A percentile compares a stretch with the other conserved stretches of the same genome.
Evolutionary conservation across 2,113 vertebrate genomes (phyloP).

Genomic region (Salvelinus namaycush): DNA sequence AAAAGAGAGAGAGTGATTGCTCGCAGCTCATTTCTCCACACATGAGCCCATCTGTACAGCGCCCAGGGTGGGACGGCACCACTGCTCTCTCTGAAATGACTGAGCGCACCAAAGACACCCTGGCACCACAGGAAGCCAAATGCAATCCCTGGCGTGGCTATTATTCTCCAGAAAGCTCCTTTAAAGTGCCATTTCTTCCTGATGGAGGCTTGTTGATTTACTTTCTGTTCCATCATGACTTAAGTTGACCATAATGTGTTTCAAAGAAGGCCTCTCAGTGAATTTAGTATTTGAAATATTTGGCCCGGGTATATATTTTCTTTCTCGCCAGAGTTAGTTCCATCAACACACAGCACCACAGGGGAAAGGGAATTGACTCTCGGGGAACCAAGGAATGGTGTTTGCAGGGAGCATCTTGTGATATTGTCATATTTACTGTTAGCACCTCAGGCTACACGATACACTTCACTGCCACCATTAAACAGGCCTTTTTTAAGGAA

Average conservation of each 20-base stretch:
- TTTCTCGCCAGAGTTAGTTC: conserved; percentile 45
- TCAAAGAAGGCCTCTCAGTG: conserved; percentile 44
- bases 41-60: conserved; percentile 79
- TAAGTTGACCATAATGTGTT: conserved; percentile 71
- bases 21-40: conserved; percentile 79
- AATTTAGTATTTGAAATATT: conserved; percentile 51
- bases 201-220: conserved; percentile 71
- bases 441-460: conserved; percentile 77
- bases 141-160: conserved; percentile 73
- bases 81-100: conserved; percentile 75
- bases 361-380: conserved; percentile 68
- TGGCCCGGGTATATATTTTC: conserved; percentile 22
- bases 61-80: conserved; percentile 77
- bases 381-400: conserved; percentile 67
- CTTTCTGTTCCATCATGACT: conserved; percentile 66
- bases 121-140: conserved; percentile 73
- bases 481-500: conserved; percentile 64
- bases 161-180: conserved; percentile 70
- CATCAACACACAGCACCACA: conserved; percentile 60
- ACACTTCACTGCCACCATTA: conserved; percentile 74
- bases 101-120: conserved; percentile 71
- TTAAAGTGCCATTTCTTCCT: conserved; percentile 66
- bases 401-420: conserved; percentile 78
- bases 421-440: conserved; percentile 80
- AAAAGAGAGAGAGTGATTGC: conserved; percentile 64